Evolutionary conservation across 2,797 vertebrate species (phyloP).

Genomic region (Pelobates cultripes): DNA sequence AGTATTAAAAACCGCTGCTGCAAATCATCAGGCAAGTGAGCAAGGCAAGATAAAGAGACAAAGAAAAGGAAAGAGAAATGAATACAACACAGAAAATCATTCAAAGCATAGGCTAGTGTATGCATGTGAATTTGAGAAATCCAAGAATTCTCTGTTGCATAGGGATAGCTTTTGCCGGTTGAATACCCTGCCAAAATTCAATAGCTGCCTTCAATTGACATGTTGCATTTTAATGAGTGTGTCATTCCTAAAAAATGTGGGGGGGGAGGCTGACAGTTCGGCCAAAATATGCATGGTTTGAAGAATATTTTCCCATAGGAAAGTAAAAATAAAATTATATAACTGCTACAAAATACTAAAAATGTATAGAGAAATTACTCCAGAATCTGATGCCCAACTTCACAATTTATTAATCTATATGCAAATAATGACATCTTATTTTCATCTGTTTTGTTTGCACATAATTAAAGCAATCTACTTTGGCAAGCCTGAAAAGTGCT

Average conservation of each 20-base stretch:
- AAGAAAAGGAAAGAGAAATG: slow-evolving; percentile 45
- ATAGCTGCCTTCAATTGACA: slow-evolving; percentile 46
- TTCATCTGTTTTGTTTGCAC: slow-evolving; percentile 4
- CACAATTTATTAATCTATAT: slow-evolving; percentile 9
- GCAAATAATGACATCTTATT: slow-evolving; percentile 16
- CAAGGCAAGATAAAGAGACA: slow-evolving; percentile 41
- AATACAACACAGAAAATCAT: slow-evolving; percentile 47
- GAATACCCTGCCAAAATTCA: slow-evolving; percentile 52
- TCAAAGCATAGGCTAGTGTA: slow-evolving; percentile 38
- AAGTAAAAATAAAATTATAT: not conserved
- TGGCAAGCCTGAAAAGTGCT: not conserved
- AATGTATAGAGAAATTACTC: not conserved
- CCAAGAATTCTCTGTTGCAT: slow-evolving; percentile 47
- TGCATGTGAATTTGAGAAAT: slow-evolving; percentile 48
- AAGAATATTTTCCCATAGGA: slow-evolving; percentile 7
- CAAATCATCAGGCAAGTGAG: slow-evolving; percentile 49
- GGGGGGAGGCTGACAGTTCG: not conserved
- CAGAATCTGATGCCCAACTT: not conserved
- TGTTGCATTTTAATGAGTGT: slow-evolving; percentile 52
- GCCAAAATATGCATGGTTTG: slow-evolving; percentile 4
- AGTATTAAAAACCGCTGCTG: slow-evolving; percentile 46
- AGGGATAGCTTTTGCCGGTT: slow-evolving; percentile 44
- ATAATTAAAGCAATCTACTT: slow-evolving; percentile 10
- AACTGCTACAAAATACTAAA: not conserved
- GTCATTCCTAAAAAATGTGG: slow-evolving; percentile 34